Percentiles rank a stretch among this genome's conserved stretches.
phyloP scores from a whole-genome alignment of 2,888 invertebrate genomes.

The Drosophila niveifrons region DNA sequence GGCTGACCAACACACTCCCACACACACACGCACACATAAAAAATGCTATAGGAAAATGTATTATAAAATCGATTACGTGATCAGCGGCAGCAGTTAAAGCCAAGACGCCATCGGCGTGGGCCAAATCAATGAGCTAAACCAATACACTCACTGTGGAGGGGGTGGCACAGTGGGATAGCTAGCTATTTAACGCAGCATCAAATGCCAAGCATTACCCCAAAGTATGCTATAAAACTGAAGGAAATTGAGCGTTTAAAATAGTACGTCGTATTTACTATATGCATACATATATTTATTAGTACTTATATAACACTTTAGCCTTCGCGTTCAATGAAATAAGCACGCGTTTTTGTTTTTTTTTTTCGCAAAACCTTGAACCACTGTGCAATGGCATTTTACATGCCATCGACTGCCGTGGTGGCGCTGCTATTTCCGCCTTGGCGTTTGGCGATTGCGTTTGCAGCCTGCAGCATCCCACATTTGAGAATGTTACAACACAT shows the following conservation, averaged over 20 bases:
- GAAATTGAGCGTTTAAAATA: neutral
- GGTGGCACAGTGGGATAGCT: slow-evolving; percentile 36
- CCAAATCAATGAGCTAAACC: slow-evolving; percentile 58
- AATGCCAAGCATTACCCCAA: neutral
- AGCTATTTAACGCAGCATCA: slow-evolving; percentile 8
- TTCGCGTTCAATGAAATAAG: neutral
- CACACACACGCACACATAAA: slow-evolving; percentile 17
- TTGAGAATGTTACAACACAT: slow-evolving; percentile 33
- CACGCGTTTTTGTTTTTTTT: slow-evolving; percentile 4
- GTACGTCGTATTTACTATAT: neutral
- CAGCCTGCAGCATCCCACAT: slow-evolving; percentile 42
- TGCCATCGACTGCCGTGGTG: slow-evolving; percentile 30
- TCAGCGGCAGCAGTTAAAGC: slow-evolving; percentile 57
- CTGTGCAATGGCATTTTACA: slow-evolving; percentile 57
- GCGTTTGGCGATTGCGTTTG: slow-evolving; percentile 37
- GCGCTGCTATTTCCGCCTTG: slow-evolving; percentile 59
- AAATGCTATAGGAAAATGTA: slow-evolving; percentile 23
- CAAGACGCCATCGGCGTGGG: slow-evolving; percentile 72
- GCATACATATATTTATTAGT: neutral
- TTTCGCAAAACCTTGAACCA: slow-evolving; percentile 41
- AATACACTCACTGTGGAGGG: slow-evolving; percentile 2
- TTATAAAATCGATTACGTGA: slow-evolving; percentile 81
- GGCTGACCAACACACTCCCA: slow-evolving; percentile 48
- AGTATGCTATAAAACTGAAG: slow-evolving; percentile 15
- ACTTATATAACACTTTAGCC: neutral